These are phyloP conservation scores for Thymelicus sylvestris DNA, from an alignment of 2,888 invertebrate species.

Conservation along the genomic window DNA sequence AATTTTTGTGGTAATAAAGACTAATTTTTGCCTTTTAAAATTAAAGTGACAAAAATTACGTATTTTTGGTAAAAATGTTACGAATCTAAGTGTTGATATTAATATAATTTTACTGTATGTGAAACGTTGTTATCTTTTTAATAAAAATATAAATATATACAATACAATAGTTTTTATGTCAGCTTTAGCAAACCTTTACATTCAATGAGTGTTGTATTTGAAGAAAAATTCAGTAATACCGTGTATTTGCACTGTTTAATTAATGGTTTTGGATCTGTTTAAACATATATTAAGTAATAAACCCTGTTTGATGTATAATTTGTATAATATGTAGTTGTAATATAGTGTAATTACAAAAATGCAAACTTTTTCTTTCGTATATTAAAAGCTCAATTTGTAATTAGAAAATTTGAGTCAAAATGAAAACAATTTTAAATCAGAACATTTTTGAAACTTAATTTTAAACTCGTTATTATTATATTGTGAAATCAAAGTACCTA, in stretches of 20 bases:
- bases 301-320: no score
- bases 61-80: not conserved
- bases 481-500: not conserved
- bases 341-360: not conserved
- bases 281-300: no score
- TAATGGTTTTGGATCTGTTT: not conserved
- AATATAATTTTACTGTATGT: no score
- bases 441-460: not conserved
- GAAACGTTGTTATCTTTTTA: no score
- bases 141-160: no score
- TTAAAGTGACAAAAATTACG: not conserved
- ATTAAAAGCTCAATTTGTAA: no score
- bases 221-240: not conserved
- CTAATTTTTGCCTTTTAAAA: not conserved
- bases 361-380: not conserved
- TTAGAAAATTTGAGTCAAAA: not conserved
- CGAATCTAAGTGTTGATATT: not conserved
- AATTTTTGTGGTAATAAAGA: not conserved
- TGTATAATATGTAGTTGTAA: no score
- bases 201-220: not conserved
- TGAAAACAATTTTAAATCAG: not conserved
- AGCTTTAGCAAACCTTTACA: not conserved
- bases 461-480: not conserved
- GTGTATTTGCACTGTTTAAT: not conserved
- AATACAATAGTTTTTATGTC: no score